A percentile compares a stretch with the other conserved stretches of the same genome.
Conservation (phyloP, 2,113 vertebrate genomes). For the Plestiodon gilberti region DNA sequence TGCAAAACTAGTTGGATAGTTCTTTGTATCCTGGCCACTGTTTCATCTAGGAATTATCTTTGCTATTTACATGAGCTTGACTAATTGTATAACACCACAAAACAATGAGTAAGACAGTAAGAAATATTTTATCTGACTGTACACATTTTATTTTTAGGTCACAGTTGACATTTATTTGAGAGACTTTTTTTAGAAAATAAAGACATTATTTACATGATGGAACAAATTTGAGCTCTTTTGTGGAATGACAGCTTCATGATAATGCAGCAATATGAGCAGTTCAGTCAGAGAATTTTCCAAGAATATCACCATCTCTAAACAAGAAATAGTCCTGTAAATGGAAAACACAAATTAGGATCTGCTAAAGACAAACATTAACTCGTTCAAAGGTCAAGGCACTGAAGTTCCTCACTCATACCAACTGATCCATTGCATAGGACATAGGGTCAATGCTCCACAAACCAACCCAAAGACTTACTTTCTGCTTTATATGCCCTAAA, state of each 20-base stretch:
- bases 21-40: neutral
- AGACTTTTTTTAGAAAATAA: constrained; percentile 78
- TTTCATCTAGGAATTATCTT: neutral
- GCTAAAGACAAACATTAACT: neutral
- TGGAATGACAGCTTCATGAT: constrained; percentile 73
- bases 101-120: constrained; percentile 11
- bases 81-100: neutral
- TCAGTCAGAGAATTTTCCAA: constrained; percentile 94
- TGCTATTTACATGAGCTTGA: neutral
- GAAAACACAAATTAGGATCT: constrained; percentile 23
- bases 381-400: neutral
- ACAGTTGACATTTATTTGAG: constrained; percentile 63
- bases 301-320: constrained; percentile 96
- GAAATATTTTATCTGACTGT: constrained; percentile 43
- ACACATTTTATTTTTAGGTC: constrained; percentile 75
- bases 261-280: constrained; percentile 49
- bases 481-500: neutral
- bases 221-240: constrained; percentile 73
- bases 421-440: neutral
- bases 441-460: neutral
- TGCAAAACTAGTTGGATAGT: neutral
- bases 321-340: constrained; percentile 92
- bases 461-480: neutral
- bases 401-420: neutral
- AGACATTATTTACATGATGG: constrained; percentile 92